Conservation (phyloP, 2,113 vertebrate genomes). For the Labrus mixtus region DNA sequence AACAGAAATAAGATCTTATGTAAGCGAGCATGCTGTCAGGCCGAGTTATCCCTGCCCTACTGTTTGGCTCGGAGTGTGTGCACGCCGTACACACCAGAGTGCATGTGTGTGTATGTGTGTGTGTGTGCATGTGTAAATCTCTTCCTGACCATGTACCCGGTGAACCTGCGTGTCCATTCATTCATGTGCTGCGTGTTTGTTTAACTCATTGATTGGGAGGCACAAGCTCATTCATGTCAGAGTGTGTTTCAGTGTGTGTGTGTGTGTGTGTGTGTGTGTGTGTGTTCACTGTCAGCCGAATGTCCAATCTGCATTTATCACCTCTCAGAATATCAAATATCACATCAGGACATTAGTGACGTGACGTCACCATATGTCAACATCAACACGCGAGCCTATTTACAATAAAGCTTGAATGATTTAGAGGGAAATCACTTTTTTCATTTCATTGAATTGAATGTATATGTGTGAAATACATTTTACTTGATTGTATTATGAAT, state of each 20-base stretch:
- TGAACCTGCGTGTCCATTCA: conserved; percentile 57
- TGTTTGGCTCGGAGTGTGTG: conserved; percentile 54
- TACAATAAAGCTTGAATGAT: background rate
- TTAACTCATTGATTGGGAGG: conserved; percentile 19
- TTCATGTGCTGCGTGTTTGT: conserved; percentile 37
- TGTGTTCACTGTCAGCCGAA: background rate
- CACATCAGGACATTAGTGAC: conserved; percentile 40
- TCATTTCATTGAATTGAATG: too few species aligned
- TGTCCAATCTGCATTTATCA: background rate
- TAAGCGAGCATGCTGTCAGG: conserved; percentile 76
- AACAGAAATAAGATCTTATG: conserved; percentile 81
- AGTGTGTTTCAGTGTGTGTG: background rate
- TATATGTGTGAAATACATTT: too few species aligned
- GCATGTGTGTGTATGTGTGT: conserved; percentile 5
- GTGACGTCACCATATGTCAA: conserved; percentile 18
- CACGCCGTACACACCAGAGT: conserved; percentile 33
- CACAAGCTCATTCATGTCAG: background rate
- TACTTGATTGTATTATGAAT: too few species aligned
- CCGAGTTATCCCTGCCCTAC: conserved; percentile 59
- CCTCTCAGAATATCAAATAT: background rate
- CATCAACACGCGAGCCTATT: conserved; percentile 2
- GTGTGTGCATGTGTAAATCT: conserved; percentile 35
- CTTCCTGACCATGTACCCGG: conserved; percentile 28
- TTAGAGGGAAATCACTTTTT: too few species aligned
- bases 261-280: background rate